Conservation (phyloP, 2,888 invertebrate species). For the Junonia oenone region DNA sequence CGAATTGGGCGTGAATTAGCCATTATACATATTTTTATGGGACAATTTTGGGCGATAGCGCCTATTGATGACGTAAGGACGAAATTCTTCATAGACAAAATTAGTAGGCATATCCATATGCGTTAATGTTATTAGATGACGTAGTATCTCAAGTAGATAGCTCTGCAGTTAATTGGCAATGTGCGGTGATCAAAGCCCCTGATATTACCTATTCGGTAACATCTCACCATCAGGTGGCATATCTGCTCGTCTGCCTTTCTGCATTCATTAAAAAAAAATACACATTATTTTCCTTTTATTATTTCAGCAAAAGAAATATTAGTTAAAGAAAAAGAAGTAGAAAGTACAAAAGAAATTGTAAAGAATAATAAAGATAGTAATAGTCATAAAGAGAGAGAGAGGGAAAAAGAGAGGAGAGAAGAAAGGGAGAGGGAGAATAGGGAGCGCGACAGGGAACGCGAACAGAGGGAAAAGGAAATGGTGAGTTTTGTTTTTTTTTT, state of each 20-base stretch:
- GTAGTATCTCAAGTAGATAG: not conserved
- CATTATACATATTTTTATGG: too few relatives aligned
- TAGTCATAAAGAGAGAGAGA: conserved; percentile 56
- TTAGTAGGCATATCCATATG: too few relatives aligned
- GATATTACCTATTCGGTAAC: not conserved
- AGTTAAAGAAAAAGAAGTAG: conserved; percentile 68
- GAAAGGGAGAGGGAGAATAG: conserved; percentile 34
- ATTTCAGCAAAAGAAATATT: conserved; percentile 70
- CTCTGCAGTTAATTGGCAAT: not conserved
- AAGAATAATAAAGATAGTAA: conserved; percentile 78
- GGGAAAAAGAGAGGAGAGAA: conserved; percentile 42
- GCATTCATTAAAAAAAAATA: not conserved
- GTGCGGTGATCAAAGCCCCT: not conserved
- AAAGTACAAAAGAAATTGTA: conserved; percentile 68
- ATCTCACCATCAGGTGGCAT: not conserved
- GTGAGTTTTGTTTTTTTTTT: conserved; percentile 49
- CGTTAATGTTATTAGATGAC: not conserved
- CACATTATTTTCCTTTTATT: conserved; percentile 17
- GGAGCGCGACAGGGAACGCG: conserved; percentile 38
- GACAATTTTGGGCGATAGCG: too few relatives aligned
- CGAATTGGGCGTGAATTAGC: too few relatives aligned
- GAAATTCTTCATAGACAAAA: too few relatives aligned
- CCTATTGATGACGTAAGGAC: too few relatives aligned
- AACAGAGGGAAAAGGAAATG: conserved; percentile 71
- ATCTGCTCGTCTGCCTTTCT: conserved; percentile 1